phyloP scores from a whole-genome alignment of 2,888 invertebrate genomes.

The Oligia latruncula region DNA sequence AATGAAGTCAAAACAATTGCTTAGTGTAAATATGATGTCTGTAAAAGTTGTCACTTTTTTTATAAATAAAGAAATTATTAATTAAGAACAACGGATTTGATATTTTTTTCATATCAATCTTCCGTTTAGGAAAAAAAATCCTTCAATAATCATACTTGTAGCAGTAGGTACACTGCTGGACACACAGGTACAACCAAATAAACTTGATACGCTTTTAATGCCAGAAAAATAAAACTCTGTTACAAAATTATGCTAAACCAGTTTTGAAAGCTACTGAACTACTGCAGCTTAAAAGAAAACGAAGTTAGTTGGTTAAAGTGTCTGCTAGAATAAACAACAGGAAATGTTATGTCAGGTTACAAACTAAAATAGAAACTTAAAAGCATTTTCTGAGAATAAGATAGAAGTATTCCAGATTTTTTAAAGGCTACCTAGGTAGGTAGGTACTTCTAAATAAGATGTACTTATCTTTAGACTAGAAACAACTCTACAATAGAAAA shows the following conservation, averaged over 20 bases:
- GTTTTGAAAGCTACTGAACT: neutral
- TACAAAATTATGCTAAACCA: neutral
- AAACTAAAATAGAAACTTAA: conserved; percentile 10
- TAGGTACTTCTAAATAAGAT: conserved; percentile 7
- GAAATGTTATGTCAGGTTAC: conserved; percentile 17
- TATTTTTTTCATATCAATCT: neutral
- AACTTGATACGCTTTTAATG: too few species aligned
- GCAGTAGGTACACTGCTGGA: neutral
- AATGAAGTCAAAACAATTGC: neutral
- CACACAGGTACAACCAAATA: neutral
- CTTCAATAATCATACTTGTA: neutral
- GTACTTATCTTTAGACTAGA: conserved; percentile 8
- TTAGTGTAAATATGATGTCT: too few species aligned
- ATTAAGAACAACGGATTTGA: neutral
- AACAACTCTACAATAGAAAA: conserved; percentile 9
- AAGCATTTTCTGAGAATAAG: conserved; percentile 18
- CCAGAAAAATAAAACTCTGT: neutral
- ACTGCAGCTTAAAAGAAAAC: neutral
- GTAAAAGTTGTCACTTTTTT: neutral
- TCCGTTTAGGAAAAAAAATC: neutral
- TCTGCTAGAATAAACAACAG: conserved; percentile 33
- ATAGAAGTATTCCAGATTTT: conserved; percentile 10
- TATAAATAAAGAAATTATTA: neutral
- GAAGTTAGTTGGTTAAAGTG: conserved; percentile 8
- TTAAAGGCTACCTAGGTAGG: neutral